Conservation (phyloP, 2,797 vertebrate genomes). For the Steatocranus sp. region DNA sequence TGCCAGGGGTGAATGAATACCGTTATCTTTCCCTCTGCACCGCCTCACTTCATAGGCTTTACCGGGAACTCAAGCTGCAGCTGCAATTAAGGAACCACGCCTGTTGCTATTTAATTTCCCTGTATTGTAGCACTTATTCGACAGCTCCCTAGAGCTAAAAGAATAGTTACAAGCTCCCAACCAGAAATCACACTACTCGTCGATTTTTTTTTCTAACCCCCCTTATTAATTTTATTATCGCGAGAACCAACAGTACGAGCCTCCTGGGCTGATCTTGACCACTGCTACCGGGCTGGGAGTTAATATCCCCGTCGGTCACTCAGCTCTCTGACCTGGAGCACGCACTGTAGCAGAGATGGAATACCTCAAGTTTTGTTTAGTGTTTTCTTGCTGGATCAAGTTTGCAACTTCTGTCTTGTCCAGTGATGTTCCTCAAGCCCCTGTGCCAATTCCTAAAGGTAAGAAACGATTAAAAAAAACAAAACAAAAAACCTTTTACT, state of each 20-base stretch:
- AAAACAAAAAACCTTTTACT: neutral
- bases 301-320: neutral
- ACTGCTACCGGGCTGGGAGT: conserved; percentile 2
- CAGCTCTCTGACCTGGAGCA: neutral
- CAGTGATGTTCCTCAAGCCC: conserved; percentile 32
- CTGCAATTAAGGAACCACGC: conserved; percentile 64
- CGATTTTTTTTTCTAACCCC: neutral
- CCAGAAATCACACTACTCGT: neutral
- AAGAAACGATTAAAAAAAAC: neutral
- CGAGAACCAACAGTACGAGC: conserved; percentile 39
- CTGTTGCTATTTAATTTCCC: conserved; percentile 35
- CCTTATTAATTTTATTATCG: conserved; percentile 41
- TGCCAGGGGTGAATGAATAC: conserved; percentile 31
- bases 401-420: conserved; percentile 32
- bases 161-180: neutral
- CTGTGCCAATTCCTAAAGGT: conserved; percentile 65
- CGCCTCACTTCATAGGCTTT: neutral
- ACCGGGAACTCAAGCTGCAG: conserved; percentile 17
- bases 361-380: conserved; percentile 55
- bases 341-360: conserved; percentile 56
- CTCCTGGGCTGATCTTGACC: conserved; percentile 19
- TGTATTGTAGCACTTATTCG: conserved; percentile 29
- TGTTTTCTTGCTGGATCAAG: conserved; percentile 52
- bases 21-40: conserved; percentile 8
- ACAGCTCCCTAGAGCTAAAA: neutral